These are phyloP conservation scores for Drosophila bunnanda DNA, from an alignment of 2,888 invertebrate species.

Conservation along the genomic window DNA sequence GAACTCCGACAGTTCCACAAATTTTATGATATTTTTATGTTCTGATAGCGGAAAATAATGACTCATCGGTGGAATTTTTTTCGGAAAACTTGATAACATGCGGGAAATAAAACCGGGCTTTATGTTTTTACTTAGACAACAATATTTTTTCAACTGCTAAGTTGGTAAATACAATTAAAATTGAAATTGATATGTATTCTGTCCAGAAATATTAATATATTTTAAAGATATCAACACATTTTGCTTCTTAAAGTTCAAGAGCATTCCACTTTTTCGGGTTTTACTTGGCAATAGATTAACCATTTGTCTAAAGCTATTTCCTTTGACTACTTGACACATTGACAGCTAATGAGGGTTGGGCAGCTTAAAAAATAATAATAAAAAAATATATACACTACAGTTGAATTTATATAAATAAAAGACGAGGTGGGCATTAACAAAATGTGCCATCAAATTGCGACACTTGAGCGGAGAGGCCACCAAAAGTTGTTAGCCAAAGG, in stretches of 20 bases:
- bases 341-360: constrained; percentile 28
- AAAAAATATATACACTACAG: neutral
- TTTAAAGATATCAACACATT: neutral
- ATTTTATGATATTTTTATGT: constrained; percentile 40
- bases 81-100: constrained; percentile 2
- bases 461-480: constrained; percentile 34
- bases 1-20: constrained; percentile 19
- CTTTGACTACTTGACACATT: neutral
- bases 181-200: no score
- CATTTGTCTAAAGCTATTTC: neutral
- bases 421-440: constrained; percentile 57
- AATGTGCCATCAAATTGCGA: constrained; percentile 50
- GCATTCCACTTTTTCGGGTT: neutral
- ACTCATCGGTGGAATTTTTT: neutral
- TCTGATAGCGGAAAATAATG: constrained; percentile 13
- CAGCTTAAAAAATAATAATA: constrained; percentile 35
- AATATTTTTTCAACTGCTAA: neutral
- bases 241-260: neutral
- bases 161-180: neutral
- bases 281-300: neutral
- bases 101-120: neutral
- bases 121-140: constrained; percentile 6
- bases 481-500: constrained; percentile 14
- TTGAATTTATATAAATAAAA: constrained; percentile 48
- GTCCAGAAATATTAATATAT: no score